Conservation (phyloP, 2,113 vertebrate species). For the Columba janthina region DNA sequence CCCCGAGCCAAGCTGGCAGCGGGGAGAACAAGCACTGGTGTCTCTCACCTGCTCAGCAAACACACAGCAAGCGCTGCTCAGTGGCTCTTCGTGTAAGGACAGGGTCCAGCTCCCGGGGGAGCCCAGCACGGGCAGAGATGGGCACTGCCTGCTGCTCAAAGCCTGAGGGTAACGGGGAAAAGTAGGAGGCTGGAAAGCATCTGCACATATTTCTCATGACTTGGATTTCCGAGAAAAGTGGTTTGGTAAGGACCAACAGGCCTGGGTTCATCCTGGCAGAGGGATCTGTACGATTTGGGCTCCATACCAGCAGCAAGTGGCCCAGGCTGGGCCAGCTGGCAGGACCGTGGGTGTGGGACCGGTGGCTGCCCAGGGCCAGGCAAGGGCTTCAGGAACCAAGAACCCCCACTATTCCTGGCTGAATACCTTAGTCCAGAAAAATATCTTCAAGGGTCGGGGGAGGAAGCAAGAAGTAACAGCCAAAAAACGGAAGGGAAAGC, state of each 20-base stretch:
- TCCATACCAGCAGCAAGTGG: background rate
- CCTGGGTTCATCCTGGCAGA: background rate
- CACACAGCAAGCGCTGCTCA: fast-evolving
- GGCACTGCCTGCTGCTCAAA: background rate
- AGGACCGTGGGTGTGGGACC: background rate
- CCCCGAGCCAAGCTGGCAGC: background rate
- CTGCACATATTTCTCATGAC: background rate
- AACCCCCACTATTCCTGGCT: background rate
- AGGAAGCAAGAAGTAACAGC: background rate
- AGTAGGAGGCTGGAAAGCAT: background rate
- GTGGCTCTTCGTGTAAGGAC: background rate
- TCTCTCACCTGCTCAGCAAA: background rate
- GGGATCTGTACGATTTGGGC: fast-evolving
- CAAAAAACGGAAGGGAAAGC: slow-evolving; percentile 8
- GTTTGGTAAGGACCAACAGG: background rate
- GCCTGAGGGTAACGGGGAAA: background rate
- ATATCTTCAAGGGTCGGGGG: background rate
- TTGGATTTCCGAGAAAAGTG: background rate
- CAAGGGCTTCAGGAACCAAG: background rate
- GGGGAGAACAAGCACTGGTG: background rate
- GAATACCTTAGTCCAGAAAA: background rate
- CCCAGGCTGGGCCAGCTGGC: background rate
- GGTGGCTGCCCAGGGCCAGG: background rate
- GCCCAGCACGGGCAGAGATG: background rate
- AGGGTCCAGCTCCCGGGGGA: background rate